phyloP scores from a whole-genome alignment of 2,113 vertebrate species.

The Aspiorhynchus laticeps region DNA sequence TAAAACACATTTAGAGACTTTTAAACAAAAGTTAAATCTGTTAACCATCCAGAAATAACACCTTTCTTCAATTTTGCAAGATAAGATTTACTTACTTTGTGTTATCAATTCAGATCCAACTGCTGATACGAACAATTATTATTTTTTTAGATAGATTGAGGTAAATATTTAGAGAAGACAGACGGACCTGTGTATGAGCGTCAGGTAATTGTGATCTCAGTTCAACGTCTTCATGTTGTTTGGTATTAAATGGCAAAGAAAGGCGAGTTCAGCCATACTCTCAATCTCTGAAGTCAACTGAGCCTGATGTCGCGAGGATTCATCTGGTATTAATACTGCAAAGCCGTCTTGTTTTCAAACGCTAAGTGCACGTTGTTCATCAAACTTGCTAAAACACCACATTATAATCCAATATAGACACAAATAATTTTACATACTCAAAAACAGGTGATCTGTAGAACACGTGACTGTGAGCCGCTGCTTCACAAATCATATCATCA shows the following conservation, averaged over 20 bases:
- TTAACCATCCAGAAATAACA: neutral
- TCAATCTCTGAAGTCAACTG: neutral
- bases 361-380: neutral
- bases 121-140: neutral
- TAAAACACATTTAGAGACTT: neutral
- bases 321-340: neutral
- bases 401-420: neutral
- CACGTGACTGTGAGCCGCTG: slow-evolving; percentile 17
- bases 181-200: neutral
- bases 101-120: neutral
- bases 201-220: neutral
- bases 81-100: neutral
- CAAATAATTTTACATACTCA: neutral
- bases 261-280: neutral
- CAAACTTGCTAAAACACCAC: neutral
- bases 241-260: neutral
- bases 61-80: no score
- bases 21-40: neutral
- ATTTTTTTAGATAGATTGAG: no score
- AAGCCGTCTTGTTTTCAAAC: neutral
- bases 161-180: neutral
- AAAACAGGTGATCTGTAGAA: neutral
- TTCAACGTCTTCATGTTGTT: neutral
- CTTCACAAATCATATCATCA: neutral
- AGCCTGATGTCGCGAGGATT: neutral